Evolutionary conservation across 2,797 vertebrate genomes (phyloP).

Genomic region (Sebastes jordani): DNA sequence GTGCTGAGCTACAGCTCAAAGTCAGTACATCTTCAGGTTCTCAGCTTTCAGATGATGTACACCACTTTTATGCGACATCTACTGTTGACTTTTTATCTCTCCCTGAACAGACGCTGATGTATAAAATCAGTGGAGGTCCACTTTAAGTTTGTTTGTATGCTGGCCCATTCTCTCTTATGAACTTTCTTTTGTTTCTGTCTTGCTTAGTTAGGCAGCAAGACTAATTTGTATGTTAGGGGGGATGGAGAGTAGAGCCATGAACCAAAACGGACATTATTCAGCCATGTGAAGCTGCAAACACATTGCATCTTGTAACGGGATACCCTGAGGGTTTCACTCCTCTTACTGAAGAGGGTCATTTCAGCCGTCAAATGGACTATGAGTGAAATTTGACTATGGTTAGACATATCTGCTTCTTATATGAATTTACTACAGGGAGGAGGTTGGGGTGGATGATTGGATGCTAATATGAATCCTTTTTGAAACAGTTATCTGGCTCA

Average conservation of each 20-base stretch:
- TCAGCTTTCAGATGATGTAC: no score
- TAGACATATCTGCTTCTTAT: no score
- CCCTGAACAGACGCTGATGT: background rate
- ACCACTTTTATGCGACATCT: no score
- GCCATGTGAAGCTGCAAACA: background rate
- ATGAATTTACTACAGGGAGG: no score
- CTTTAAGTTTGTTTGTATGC: background rate
- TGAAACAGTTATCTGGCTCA: no score
- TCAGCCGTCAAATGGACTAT: background rate
- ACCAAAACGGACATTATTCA: background rate
- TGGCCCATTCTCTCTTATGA: background rate
- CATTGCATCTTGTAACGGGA: background rate
- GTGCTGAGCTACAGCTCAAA: no score
- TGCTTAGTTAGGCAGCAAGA: background rate
- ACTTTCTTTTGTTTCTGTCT: background rate
- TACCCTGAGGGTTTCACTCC: background rate
- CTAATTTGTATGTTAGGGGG: background rate
- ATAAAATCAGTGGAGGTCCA: background rate
- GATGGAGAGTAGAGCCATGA: background rate
- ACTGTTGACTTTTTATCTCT: no score
- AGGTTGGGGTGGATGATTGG: no score
- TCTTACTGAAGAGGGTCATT: background rate
- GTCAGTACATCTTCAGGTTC: no score
- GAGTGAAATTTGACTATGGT: no score
- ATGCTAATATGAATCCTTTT: no score